A percentile compares a stretch with the other conserved stretches of the same genome.
Conservation (phyloP, 2,797 vertebrate genomes). For the Nothura maculosa region DNA sequence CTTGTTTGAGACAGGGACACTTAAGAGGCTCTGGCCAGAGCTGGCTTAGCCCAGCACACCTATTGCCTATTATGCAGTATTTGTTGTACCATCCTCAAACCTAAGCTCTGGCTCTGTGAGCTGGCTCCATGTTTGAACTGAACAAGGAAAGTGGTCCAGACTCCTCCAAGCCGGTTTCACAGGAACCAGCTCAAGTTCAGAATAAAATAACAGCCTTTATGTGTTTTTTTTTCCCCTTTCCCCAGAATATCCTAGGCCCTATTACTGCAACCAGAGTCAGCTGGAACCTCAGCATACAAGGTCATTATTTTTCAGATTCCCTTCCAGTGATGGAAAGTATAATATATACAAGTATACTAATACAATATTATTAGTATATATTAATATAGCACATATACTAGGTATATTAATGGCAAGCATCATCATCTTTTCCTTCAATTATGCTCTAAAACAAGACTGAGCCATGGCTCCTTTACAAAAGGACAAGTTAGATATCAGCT, state of each 20-base stretch:
- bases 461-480: background rate
- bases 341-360: background rate
- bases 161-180: background rate
- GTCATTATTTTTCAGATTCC: background rate
- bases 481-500: background rate
- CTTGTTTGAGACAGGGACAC: background rate
- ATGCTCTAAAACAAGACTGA: background rate
- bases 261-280: background rate
- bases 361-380: no score
- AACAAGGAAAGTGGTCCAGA: background rate
- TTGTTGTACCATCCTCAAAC: background rate
- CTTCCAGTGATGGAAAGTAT: background rate
- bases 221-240: background rate
- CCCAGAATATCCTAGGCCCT: background rate
- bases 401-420: background rate
- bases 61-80: background rate
- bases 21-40: background rate
- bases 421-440: background rate
- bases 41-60: constrained; percentile 5
- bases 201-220: background rate
- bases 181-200: background rate
- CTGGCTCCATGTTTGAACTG: background rate
- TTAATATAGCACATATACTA: no score
- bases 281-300: background rate
- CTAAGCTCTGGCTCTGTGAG: background rate